Conservation (phyloP, 2,888 invertebrate species). For the Notodonta dromedarius region DNA sequence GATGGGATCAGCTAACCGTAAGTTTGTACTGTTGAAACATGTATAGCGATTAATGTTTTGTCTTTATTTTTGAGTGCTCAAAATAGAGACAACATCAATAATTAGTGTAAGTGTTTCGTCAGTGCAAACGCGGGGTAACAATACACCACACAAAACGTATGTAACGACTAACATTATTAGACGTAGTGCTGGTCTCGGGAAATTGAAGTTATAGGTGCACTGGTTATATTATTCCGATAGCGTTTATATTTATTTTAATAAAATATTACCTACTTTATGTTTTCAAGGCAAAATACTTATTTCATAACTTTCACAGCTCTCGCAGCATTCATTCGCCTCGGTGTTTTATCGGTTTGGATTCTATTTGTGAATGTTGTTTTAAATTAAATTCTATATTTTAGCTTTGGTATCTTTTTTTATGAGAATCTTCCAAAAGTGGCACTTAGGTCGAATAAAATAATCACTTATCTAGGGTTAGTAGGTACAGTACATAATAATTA, state of each 20-base stretch:
- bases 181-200: neutral
- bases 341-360: constrained; percentile 8
- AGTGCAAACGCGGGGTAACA: no score
- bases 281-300: neutral
- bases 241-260: neutral
- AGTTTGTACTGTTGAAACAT: no score
- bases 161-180: no score
- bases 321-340: constrained; percentile 3
- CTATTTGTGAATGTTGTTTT: constrained; percentile 14
- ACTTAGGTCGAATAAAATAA: constrained; percentile 51
- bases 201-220: neutral
- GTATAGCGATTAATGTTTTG: no score
- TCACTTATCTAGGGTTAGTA: constrained; percentile 32
- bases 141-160: no score
- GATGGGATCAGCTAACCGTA: no score
- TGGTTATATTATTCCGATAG: neutral
- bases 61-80: no score
- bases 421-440: constrained; percentile 52
- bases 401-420: constrained; percentile 36
- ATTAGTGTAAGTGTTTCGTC: no score
- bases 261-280: neutral
- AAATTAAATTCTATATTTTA: constrained; percentile 22
- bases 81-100: no score
- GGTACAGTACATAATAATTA: constrained; percentile 24
- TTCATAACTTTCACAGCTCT: constrained; percentile 4